Evolutionary conservation across 2,797 vertebrate species (phyloP).

Genomic region (Pseudochirops cupreus): DNA sequence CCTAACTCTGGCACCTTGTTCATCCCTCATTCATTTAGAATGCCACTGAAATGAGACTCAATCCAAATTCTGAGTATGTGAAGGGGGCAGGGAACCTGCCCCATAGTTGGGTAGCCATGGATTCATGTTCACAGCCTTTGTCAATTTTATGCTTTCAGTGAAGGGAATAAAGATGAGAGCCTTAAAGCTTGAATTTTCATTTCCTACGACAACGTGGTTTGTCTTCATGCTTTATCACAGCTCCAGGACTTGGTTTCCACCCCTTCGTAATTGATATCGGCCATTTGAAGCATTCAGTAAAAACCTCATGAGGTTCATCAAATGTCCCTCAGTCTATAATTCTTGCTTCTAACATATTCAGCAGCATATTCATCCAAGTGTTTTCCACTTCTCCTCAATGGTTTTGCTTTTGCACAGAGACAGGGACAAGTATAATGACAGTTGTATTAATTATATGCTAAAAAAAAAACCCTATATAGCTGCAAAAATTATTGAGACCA

Average conservation of each 20-base stretch:
- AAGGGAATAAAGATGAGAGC: constrained; percentile 79
- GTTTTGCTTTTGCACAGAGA: constrained; percentile 73
- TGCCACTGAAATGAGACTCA: background rate
- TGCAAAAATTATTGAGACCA: constrained; percentile 78
- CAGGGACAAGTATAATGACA: constrained; percentile 69
- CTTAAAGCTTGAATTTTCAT: constrained; percentile 77
- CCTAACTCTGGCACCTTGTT: background rate
- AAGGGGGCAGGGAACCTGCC: constrained; percentile 65
- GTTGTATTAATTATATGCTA: constrained; percentile 78
- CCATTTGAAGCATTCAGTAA: constrained; percentile 76
- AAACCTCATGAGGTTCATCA: constrained; percentile 78
- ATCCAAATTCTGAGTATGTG: constrained; percentile 69
- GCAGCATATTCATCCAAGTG: constrained; percentile 74
- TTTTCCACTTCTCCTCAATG: constrained; percentile 68
- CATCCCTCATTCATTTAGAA: background rate
- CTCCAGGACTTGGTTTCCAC: constrained; percentile 72
- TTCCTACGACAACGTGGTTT: constrained; percentile 75
- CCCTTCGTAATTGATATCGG: constrained; percentile 77
- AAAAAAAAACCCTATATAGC: constrained; percentile 74
- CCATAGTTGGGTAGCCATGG: constrained; percentile 75
- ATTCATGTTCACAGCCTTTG: constrained; percentile 70
- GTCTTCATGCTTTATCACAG: constrained; percentile 76
- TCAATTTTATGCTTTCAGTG: constrained; percentile 74
- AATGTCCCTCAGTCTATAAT: constrained; percentile 78
- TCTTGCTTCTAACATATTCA: constrained; percentile 77